These are phyloP conservation scores for Mixornis gularis DNA, from an alignment of 2,113 vertebrate genomes.

Conservation along the genomic window DNA sequence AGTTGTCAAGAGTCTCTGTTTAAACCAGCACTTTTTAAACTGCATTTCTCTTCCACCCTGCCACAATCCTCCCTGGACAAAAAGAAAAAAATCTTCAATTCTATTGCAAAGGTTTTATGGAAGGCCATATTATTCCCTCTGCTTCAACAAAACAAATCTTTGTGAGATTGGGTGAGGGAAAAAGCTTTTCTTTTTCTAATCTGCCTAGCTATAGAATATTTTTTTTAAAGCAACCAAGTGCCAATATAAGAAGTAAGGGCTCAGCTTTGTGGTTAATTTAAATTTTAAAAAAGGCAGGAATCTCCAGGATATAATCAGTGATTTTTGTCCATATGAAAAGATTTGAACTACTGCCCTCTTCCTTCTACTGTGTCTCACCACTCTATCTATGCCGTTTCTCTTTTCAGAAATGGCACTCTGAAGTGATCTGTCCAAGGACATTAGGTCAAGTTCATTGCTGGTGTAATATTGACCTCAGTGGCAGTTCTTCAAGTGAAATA, in stretches of 20 bases:
- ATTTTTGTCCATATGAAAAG: background rate
- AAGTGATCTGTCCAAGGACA: background rate
- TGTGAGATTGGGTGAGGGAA: background rate
- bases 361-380: background rate
- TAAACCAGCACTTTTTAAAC: background rate
- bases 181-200: conserved; percentile 17
- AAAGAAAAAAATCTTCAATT: background rate
- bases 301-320: background rate
- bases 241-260: background rate
- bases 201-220: background rate
- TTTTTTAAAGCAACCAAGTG: conserved; percentile 30
- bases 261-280: conserved; percentile 1
- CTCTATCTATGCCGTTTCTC: background rate
- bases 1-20: background rate
- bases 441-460: background rate
- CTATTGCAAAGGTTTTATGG: background rate
- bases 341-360: background rate
- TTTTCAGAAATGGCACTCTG: background rate
- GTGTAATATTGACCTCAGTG: background rate
- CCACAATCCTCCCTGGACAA: rapidly evolving
- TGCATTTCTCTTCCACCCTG: background rate
- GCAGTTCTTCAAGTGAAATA: background rate
- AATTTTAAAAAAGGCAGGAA: conserved; percentile 7
- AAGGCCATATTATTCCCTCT: background rate
- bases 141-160: conserved; percentile 37